Conservation (phyloP, 2,888 invertebrate genomes). For the Chloromyia formosa region DNA sequence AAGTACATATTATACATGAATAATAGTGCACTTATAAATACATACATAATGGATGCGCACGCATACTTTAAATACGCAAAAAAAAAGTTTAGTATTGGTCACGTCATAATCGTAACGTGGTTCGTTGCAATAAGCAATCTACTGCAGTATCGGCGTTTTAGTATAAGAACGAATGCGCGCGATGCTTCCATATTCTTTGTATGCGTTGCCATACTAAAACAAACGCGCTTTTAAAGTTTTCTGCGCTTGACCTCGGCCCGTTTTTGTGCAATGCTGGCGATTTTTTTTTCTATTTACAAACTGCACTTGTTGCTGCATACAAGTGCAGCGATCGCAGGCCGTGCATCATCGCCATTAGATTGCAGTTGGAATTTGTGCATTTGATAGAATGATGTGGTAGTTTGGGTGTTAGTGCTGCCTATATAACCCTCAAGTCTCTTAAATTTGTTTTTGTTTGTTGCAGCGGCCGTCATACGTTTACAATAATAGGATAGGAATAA, state of each 20-base stretch:
- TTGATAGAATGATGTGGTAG: background rate
- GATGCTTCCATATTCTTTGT: conserved; percentile 11
- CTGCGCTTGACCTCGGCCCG: conserved; percentile 44
- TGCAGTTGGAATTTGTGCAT: conserved; percentile 12
- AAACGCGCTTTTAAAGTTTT: conserved; percentile 38
- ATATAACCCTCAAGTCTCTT: background rate
- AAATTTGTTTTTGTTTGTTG: background rate
- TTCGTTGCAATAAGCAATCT: conserved; percentile 8
- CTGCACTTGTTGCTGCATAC: conserved; percentile 31
- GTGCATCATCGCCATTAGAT: conserved; percentile 15
- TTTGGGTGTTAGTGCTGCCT: conserved; percentile 4
- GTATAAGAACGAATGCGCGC: background rate
- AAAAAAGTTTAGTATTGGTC: background rate
- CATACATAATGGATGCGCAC: conserved; percentile 18
- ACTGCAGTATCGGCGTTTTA: background rate
- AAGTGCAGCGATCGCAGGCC: background rate
- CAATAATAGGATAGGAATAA: conserved; percentile 5
- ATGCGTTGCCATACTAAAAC: conserved; percentile 20
- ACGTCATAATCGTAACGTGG: background rate
- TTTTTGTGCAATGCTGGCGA: conserved; percentile 44
- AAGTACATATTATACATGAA: too few relatives aligned
- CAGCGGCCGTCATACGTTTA: background rate
- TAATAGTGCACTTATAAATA: too few relatives aligned
- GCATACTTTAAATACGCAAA: conserved; percentile 27
- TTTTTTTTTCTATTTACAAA: conserved; percentile 29